These are phyloP conservation scores for Glossosoma conforme DNA, from an alignment of 1,140 invertebrate species.

Conservation along the genomic window DNA sequence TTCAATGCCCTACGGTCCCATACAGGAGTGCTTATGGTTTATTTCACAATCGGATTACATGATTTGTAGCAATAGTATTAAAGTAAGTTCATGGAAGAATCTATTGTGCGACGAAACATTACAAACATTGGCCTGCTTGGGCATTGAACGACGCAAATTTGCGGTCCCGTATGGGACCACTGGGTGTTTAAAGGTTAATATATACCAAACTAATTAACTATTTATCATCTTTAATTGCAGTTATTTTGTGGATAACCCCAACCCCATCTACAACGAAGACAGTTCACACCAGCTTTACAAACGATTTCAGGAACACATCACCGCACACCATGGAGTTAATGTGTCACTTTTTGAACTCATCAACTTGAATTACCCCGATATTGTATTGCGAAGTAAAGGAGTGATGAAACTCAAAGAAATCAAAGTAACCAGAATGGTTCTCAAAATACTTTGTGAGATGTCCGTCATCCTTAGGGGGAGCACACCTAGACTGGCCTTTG, in stretches of 20 bases:
- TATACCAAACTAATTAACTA: too few species aligned
- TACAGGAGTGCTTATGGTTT: too few species aligned
- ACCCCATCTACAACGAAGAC: constrained; percentile 10
- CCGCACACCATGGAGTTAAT: constrained; percentile 10
- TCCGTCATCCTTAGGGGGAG: constrained; percentile 17
- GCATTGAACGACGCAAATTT: too few species aligned
- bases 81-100: too few species aligned
- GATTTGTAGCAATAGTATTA: too few species aligned
- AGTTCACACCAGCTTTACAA: constrained; percentile 8
- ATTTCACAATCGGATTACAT: too few species aligned
- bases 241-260: constrained; percentile 15
- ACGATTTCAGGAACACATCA: constrained; percentile 10
- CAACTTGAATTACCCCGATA: constrained; percentile 13
- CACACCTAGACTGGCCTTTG: constrained; percentile 18
- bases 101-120: too few species aligned
- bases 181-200: too few species aligned
- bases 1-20: too few species aligned
- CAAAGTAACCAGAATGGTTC: background rate
- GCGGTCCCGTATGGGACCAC: too few species aligned
- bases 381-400: constrained; percentile 13
- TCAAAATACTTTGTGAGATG: constrained; percentile 24
- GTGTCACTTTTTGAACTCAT: constrained; percentile 10
- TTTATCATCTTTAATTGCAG: constrained; percentile 17
- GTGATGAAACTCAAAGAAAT: constrained; percentile 14
- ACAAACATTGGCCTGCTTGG: too few species aligned